Percentiles rank a stretch among this genome's conserved stretches.
phyloP scores from a whole-genome alignment of 1,140 invertebrate genomes.

The Zaprionus capensis region DNA sequence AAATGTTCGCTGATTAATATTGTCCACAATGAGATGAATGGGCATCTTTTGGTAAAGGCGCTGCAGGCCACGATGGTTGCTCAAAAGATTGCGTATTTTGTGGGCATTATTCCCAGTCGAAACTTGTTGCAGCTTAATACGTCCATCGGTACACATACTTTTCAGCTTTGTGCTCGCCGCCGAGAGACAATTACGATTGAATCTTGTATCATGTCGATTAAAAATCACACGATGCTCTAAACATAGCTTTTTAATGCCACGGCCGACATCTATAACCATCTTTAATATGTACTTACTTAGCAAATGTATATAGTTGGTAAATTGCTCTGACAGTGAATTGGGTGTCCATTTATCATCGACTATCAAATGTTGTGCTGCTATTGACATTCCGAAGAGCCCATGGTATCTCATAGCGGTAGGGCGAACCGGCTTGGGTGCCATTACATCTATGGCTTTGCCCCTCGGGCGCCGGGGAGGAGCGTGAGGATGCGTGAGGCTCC shows the following conservation, averaged over 20 bases:
- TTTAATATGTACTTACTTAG: slow-evolving; percentile 53
- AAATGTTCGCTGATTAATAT: slow-evolving; percentile 82
- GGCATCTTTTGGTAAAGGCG: slow-evolving; percentile 80
- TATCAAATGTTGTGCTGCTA: slow-evolving; percentile 67
- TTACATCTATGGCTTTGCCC: slow-evolving; percentile 15
- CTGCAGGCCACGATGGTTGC: slow-evolving; percentile 75
- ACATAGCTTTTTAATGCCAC: background rate
- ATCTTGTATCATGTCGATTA: slow-evolving; percentile 60
- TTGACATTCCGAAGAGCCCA: slow-evolving; percentile 71
- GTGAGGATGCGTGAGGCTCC: background rate
- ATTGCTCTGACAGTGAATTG: slow-evolving; percentile 64
- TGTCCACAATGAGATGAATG: slow-evolving; percentile 71
- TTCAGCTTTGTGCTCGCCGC: slow-evolving; percentile 55
- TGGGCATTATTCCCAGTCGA: slow-evolving; percentile 62
- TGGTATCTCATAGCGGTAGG: slow-evolving; percentile 64
- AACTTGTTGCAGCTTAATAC: slow-evolving; percentile 67
- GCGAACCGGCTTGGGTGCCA: slow-evolving; percentile 73
- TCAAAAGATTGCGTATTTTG: slow-evolving; percentile 71
- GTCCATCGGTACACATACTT: slow-evolving; percentile 68
- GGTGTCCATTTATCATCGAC: slow-evolving; percentile 71
- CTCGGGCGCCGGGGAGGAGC: background rate
- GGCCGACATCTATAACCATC: background rate
- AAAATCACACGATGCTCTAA: slow-evolving; percentile 59
- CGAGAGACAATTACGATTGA: slow-evolving; percentile 50
- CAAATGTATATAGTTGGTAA: slow-evolving; percentile 59